Base-by-base conservation (phyloP, 2,797 vertebrate species). In the Parotocinclus haroldoi region DNA sequence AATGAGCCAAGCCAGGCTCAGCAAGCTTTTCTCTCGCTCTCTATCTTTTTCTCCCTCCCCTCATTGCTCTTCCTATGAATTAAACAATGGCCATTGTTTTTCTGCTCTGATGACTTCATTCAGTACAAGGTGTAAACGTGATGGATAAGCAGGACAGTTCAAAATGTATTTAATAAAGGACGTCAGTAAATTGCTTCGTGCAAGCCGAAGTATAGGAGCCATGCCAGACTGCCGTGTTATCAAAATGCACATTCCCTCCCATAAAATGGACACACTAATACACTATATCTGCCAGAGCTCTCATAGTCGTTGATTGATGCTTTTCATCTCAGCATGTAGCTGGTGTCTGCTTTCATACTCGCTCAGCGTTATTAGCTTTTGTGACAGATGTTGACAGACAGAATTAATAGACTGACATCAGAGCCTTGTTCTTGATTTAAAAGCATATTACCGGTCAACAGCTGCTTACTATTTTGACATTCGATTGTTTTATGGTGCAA, bases 1-100 rank as follows among this genome's bases (percentile, higher is more conserved):
- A 79, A 82, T 82, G 73, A 60, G 57, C 64, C 37, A 65, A 80
- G 79, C 76, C 76, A 72, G 66, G 16, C 66, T 61, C 65, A 61
- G 37, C 11, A 12, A 38, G 48, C 44, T 50, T 64, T 10, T 16
- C 38, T 6, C 11, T 13, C 14, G 5, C 10, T 17, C 13, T 45
- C 48, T 44, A 44, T 50, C 10, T 27, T 12, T 51, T 39, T 39
- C 58, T 61, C 50, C 59, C 42, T 37, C 27, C 8, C 14, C 17
- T 12, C 39, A 6, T 50, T 49, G 16, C 39, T 18, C 45, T 13
- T 50, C 37, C 66, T 17, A 17, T 54, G 17, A 61, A 42, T 57
- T 69, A 63, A 42, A 57, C 38, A 51, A 37, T 38, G 50, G 45
- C 45, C 9, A 14, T 58, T 63, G 60, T 51, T 42, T 42, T 42